Evolutionary conservation across 2,797 vertebrate genomes (phyloP), one percentile per base, ranked within the genome.

Genomic region (Centropyge bicolor): DNA sequence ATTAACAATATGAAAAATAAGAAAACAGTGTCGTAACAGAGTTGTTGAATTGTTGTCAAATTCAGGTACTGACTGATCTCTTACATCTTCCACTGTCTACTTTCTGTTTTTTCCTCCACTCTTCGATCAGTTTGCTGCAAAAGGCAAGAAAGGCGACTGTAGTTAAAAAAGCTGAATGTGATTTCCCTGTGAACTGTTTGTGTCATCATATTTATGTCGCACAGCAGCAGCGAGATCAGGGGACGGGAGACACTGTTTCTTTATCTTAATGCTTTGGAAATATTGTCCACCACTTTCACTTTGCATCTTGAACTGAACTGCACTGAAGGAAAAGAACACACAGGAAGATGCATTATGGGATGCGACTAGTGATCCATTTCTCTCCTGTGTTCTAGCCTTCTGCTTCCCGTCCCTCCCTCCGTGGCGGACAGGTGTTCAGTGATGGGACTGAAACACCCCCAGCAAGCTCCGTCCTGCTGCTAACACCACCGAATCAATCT

Each of bases 371-470:
- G 86, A 91, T 85, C 87, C 83, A 60, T 82, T 86, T 83, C 71
- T 81, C 74, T 82, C 89, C 86, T 48, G 78, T 65, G 76, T 61
- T 69, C 57, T 36, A 43, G 61, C 88, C 89, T 87, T 88, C 84
- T 92, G 87, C 76, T 85, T 72, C 85, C 71, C 54, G 2, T 81
- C 75, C 85, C 90, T 88, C 89, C 89, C 88, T 70, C 57, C 17
- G 45, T 70, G 76, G 57, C 54, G 6, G 83, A 87, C 90, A 92
- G 91, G 88, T 92, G 92, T 89, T 92, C 78, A 51, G 46, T n/a
- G 69, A 81, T 74, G 85, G 67, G 71, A 78, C 83, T 70, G 20
- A 83, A 75, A 72, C 73, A 36, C 84, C 71, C 74, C 70, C 79
- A 56, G 52, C 71, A 7, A 7, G 75, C 70, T 16, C 71, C 8